Conservation (phyloP, 2,888 invertebrate genomes). For the Melanophora roralis region DNA sequence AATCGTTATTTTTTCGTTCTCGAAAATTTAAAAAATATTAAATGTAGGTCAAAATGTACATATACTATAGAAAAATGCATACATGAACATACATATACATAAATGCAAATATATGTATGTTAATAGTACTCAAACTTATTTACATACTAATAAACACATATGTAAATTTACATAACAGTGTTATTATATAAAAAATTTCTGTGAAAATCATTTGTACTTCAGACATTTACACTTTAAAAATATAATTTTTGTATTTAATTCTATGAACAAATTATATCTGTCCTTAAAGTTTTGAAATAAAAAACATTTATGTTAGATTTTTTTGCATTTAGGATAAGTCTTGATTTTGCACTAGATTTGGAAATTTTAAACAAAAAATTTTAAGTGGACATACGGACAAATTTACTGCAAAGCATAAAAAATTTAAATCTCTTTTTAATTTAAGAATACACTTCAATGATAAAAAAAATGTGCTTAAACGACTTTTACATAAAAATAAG, state of each 20-base stretch:
- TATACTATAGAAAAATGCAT: background rate
- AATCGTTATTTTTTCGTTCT: slow-evolving; percentile 10
- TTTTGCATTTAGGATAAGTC: too few relatives aligned
- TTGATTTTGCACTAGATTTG: too few relatives aligned
- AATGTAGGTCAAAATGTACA: slow-evolving; percentile 50
- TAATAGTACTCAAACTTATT: too few relatives aligned
- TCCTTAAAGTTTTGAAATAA: slow-evolving; percentile 30
- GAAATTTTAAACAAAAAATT: too few relatives aligned
- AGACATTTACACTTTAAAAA: slow-evolving; percentile 42
- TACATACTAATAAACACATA: too few relatives aligned
- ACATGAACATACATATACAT: background rate
- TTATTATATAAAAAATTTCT: background rate
- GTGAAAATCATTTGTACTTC: slow-evolving; percentile 37
- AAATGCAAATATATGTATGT: background rate
- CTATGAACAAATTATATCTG: slow-evolving; percentile 26
- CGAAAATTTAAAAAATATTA: slow-evolving; percentile 4
- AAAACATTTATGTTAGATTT: background rate
- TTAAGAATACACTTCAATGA: too few relatives aligned
- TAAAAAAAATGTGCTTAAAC: too few relatives aligned
- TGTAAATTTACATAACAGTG: too few relatives aligned
- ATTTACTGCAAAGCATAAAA: too few relatives aligned
- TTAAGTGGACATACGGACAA: too few relatives aligned
- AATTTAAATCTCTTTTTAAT: too few relatives aligned
- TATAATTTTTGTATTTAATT: background rate
- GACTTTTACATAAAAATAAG: too few relatives aligned